Evolutionary conservation across 2,888 invertebrate species (phyloP), one percentile per base, ranked within the genome.

Genomic region (Palloptera scutellata): DNA sequence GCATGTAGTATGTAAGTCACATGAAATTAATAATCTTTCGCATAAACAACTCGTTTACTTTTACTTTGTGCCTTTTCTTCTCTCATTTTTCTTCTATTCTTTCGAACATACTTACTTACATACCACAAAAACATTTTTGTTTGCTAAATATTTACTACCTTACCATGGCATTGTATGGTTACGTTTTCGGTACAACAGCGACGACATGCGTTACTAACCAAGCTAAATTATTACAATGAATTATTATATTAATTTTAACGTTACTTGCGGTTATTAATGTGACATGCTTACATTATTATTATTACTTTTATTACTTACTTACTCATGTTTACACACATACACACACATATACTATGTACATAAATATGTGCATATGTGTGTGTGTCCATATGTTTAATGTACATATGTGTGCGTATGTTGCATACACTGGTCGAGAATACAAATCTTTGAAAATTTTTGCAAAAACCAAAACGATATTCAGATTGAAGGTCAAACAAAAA

Each of bases 161-260:
- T 60, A 43, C 55, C 67, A 43, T 66, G 68, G 55, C 61, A 48
- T 45, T 53, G 52, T 61, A 58, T 67, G 60, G 64, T 66, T 52
- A 48, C 15, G 6, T 48, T 48, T 15, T 13, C 8, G 15, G 48
- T 48, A 8, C 1, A 57, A 65, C 63, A 58, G 65, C 42, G n/a
- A 12, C 53, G 41, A 63, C 70, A 69, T 68, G 73, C 71, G 73
- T 74, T 64, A 69, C 74, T 67, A 77, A 77, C 75, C 75, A 79
- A 79, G 78, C 77, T 80, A 78, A 80, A 78, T 80, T 79, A 79
- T 80, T 77, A 74, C 79, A 74, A 77, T 80, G 80, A 80, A 80
- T 80, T 80, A 80, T 80, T 76, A 79, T 80, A 79, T 80, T 80
- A 80, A 80, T 80, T 80, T 80, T 72, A 76, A 72, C 73, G 77